Base-by-base conservation (phyloP, 92 coral and sea anemone species). In the Siderastrea siderea region DNA sequence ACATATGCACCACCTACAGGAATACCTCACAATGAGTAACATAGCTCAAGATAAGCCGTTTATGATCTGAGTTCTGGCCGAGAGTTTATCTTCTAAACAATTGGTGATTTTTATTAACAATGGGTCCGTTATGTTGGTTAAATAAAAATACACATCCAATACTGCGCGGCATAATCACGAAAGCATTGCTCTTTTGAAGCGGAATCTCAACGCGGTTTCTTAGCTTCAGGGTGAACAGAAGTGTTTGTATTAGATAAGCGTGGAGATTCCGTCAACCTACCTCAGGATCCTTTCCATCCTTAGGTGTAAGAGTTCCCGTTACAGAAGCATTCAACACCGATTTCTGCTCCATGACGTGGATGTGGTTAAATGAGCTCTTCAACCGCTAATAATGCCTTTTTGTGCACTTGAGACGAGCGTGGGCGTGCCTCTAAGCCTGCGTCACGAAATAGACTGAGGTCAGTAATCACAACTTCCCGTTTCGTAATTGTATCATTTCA, bases 201-300 rank as follows among this genome's bases (percentile, higher is more conserved):
- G 15, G 73, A 15, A 14, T 44, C 3, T 12, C 13, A 1, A 7
- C 73, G 51, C 16, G 15, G 11, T 38, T 67, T 67, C 12, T 14
- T 26, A 26, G 38, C 38, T 26, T 26, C 38, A 26, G 38, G 38
- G 38, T 26, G 38, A 26, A 26, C 38, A 26, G 38, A 26, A 26
- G 38, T 26, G 38, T 26, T 26, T 26, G 38, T 26, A 26, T 26
- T 26, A 26, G 38, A 26, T 26, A 26, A 26, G 38, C 38, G 38
- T 0, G 38, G 38, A 26, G 0, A 26, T 26, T 26, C 38, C 38
- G 38, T 26, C 38, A 26, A 26, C 38, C 38, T 47, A 74, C 78
- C 78, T 74, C 78, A 74, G 61, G 47, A 15, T 54, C 62, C 53
- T 74, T 74, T 19, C 64, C 78, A 54, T 74, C 78, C 13, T 52